Base-by-base conservation (phyloP, 2,113 vertebrate species). In the Grallaria varia region DNA sequence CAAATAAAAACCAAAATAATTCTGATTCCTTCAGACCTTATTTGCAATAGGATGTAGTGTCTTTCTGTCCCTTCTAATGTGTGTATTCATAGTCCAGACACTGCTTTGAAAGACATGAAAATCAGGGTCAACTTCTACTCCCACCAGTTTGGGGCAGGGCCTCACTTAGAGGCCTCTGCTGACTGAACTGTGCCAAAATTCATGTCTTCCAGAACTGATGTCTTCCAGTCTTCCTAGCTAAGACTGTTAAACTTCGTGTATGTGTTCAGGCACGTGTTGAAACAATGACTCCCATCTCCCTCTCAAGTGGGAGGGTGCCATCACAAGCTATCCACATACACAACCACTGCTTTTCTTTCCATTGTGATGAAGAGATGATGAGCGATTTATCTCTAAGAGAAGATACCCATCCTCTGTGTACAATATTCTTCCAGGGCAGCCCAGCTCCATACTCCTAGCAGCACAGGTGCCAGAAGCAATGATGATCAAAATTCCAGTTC, bases 141-240 rank as follows among this genome's bases (percentile, higher is more conserved):
- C 7, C 16, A 30, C 2, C 23, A 37, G 8, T 39, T 4, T 58
- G 50, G n/a, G 5, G 8, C 4, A 49, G 8, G 7, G 9, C 12
- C 23, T 87, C 33, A 28, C 31, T 52, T 14, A 45, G 52, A 45
- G 8, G 5, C 14, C 30, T 75, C 33, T 75, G 33, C 14, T 62
- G 60, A 33, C 31, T 56, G 37, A 81, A 31, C 3, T 25, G 18
- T 45, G 9, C 10, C 17, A 25, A 64, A 53, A 52, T 4, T 0
- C 71, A 10, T 2, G 0, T 9, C 23, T 84, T 83, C 40, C 25
- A 62, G 33, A 55, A 33, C 4, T 0, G 23, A 19, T 35, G 3
- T 19, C 16, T 91, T 84, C n/a, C 47, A 59, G 2, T 5, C 20
- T 49, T 89, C 14, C 31, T 20, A 27, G 30, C 12, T 31, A 68